Evolutionary conservation across 2,888 invertebrate species (phyloP).

Genomic region (Steinernema hermaphroditum): DNA sequence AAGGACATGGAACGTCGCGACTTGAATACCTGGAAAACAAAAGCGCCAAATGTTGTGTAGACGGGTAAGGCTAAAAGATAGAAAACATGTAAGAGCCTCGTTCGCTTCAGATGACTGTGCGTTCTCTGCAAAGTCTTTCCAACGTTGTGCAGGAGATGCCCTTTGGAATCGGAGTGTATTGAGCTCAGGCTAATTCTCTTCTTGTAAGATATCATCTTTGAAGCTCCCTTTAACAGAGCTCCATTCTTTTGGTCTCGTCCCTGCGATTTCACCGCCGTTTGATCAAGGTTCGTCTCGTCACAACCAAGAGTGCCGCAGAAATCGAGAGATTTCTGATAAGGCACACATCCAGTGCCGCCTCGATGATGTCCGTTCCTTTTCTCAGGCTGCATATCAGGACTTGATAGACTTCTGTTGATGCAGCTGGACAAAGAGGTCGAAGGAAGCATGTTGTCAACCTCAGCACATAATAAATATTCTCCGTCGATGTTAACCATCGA

Average conservation of each 20-base stretch:
- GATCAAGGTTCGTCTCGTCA: neutral
- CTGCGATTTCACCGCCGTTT: neutral
- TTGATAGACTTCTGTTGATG: constrained; percentile 15
- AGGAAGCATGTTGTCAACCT: neutral
- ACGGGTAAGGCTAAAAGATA: constrained; percentile 52
- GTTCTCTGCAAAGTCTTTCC: constrained; percentile 54
- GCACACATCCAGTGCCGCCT: neutral
- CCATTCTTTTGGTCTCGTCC: neutral
- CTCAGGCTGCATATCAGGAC: constrained; percentile 23
- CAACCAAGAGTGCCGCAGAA: neutral
- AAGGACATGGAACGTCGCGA: neutral
- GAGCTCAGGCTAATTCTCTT: constrained; percentile 30
- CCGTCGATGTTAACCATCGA: constrained; percentile 18
- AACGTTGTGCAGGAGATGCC: constrained; percentile 49
- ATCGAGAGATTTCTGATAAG: neutral
- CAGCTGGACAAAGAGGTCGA: constrained; percentile 19
- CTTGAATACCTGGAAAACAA: constrained; percentile 49
- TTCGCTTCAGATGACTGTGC: constrained; percentile 47
- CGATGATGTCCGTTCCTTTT: neutral
- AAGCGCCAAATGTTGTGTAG: constrained; percentile 58
- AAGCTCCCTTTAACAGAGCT: neutral
- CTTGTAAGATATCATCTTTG: constrained; percentile 24
- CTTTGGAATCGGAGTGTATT: constrained; percentile 42
- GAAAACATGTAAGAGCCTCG: constrained; percentile 52
- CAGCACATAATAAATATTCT: neutral